Percentiles rank a stretch among this genome's conserved stretches.
Evolutionary conservation across 2,113 vertebrate species (phyloP).

Genomic region (Columba livia): DNA sequence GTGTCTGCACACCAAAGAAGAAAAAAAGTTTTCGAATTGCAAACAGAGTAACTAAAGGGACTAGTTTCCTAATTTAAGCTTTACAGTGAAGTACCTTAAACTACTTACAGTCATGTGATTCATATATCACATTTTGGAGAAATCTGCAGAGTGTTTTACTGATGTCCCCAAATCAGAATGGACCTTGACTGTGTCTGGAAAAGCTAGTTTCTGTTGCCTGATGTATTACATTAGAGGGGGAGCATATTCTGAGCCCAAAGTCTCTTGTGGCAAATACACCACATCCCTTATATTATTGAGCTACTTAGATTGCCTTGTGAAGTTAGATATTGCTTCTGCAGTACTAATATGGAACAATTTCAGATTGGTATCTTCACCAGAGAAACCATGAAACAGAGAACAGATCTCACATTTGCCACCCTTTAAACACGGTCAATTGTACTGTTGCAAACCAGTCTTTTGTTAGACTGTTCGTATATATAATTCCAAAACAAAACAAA

Average conservation of each 20-base stretch:
- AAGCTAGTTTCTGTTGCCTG: neutral
- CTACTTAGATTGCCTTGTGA: neutral
- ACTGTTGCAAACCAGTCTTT: neutral
- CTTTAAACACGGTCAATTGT: neutral
- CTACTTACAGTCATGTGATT: neutral
- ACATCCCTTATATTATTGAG: neutral
- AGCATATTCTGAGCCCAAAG: fast-evolving
- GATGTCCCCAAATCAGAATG: neutral
- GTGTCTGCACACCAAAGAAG: neutral
- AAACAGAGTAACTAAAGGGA: neutral
- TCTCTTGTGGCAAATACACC: neutral
- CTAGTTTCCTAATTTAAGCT: neutral
- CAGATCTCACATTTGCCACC: neutral
- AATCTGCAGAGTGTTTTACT: neutral
- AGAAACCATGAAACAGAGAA: neutral
- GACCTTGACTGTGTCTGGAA: neutral
- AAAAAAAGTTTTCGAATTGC: neutral
- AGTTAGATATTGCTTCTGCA: neutral
- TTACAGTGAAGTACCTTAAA: neutral
- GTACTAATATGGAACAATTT: neutral
- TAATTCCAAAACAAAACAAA: neutral
- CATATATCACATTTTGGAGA: neutral
- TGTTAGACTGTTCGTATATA: neutral
- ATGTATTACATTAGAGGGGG: neutral
- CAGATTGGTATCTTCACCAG: neutral